Evolutionary conservation across 2,888 invertebrate genomes (phyloP).

Genomic region (Eupelmus urozonus): DNA sequence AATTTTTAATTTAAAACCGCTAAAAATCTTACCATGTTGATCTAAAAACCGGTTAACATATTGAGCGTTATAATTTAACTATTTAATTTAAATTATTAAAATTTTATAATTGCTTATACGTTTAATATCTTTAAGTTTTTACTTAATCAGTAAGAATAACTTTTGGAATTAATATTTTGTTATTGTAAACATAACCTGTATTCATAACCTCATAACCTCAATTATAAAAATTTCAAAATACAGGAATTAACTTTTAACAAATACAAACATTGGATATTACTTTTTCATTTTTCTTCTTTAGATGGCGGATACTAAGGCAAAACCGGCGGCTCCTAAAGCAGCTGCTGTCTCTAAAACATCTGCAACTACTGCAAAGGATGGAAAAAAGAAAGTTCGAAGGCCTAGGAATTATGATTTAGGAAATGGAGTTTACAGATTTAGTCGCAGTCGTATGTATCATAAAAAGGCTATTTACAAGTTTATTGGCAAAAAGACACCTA

Average conservation of each 20-base stretch:
- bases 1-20: not conserved
- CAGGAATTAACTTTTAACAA: not conserved
- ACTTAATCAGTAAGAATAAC: no score
- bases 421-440: slow-evolving; percentile 91
- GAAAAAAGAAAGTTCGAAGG: slow-evolving; percentile 80
- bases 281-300: slow-evolving; percentile 71
- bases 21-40: slow-evolving; percentile 24
- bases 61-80: not conserved
- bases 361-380: slow-evolving; percentile 80
- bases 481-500: slow-evolving; percentile 86
- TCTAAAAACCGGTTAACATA: not conserved
- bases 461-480: slow-evolving; percentile 86
- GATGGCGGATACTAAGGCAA: slow-evolving; percentile 87
- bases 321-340: slow-evolving; percentile 65
- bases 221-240: slow-evolving; percentile 8
- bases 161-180: no score
- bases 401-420: slow-evolving; percentile 91
- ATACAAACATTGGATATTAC: slow-evolving; percentile 72
- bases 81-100: not conserved
- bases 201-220: not conserved
- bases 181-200: not conserved
- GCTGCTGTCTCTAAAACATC: slow-evolving; percentile 83
- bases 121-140: no score
- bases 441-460: slow-evolving; percentile 88
- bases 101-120: no score